phyloP scores from a whole-genome alignment of 2,113 vertebrate species.

The Malaclemys terrapin region DNA sequence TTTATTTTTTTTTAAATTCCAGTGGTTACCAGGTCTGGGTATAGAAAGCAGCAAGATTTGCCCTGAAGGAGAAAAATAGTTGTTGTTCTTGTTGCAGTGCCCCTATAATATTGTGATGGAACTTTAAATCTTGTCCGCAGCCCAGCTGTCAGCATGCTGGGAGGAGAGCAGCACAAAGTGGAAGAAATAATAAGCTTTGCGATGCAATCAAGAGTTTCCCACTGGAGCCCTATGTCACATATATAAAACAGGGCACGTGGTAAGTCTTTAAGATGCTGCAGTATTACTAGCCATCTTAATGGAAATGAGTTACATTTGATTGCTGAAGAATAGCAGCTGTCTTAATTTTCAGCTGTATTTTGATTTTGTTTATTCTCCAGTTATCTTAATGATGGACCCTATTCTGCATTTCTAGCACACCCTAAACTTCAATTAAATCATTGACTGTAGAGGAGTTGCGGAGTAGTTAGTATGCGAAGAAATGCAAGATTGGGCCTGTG shows the following conservation, averaged over 20 bases:
- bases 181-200: constrained; percentile 68
- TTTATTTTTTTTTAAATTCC: constrained; percentile 43
- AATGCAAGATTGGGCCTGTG: not conserved
- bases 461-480: not conserved
- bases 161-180: constrained; percentile 43
- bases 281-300: not conserved
- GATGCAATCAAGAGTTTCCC: constrained; percentile 24
- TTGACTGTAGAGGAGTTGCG: not conserved
- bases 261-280: constrained; percentile 35
- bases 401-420: not conserved
- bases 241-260: constrained; percentile 8
- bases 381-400: not conserved
- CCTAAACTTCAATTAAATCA: not conserved
- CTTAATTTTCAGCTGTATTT: not conserved
- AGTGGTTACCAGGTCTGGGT: constrained; percentile 51
- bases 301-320: constrained; percentile 22
- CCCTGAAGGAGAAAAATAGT: constrained; percentile 48
- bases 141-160: constrained; percentile 35
- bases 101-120: constrained; percentile 57
- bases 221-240: constrained; percentile 32
- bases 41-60: constrained; percentile 67
- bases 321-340: not conserved
- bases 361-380: not conserved
- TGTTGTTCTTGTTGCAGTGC: constrained; percentile 56
- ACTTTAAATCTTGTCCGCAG: constrained; percentile 61